These are phyloP conservation scores for Caenorhabditis remanei DNA, from an alignment of 1,140 invertebrate genomes.

Conservation along the genomic window DNA sequence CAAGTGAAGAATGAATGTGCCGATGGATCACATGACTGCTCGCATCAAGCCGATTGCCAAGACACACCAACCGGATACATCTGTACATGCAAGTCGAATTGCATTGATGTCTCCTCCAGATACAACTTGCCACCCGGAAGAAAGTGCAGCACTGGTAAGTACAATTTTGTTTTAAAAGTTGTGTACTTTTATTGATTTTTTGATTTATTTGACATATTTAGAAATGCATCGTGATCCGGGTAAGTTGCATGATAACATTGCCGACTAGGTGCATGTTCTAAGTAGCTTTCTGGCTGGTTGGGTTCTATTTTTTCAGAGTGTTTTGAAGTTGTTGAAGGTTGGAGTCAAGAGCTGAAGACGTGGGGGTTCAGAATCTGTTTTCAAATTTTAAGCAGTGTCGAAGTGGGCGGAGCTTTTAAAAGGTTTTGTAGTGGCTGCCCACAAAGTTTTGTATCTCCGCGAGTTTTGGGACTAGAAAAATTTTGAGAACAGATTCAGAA, in stretches of 20 bases:
- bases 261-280: not conserved
- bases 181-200: not conserved
- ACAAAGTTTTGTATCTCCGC: too few species aligned
- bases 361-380: too few species aligned
- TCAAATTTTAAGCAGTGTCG: too few species aligned
- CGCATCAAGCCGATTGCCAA: slow-evolving; percentile 77
- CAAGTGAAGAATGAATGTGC: slow-evolving; percentile 78
- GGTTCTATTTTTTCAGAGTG: not conserved
- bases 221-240: slow-evolving; percentile 23
- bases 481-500: too few species aligned
- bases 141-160: slow-evolving; percentile 73
- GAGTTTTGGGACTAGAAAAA: too few species aligned
- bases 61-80: slow-evolving; percentile 78
- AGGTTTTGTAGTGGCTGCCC: too few species aligned
- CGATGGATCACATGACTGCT: slow-evolving; percentile 73
- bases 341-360: too few species aligned
- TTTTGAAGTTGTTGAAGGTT: not conserved
- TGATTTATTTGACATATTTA: not conserved
- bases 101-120: slow-evolving; percentile 76
- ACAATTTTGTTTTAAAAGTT: too few species aligned
- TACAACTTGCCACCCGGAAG: slow-evolving; percentile 73
- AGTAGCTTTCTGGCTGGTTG: not conserved
- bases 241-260: slow-evolving; percentile 12
- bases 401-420: too few species aligned
- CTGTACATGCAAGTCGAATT: slow-evolving; percentile 78